These are phyloP conservation scores for Euspilapteryx auroguttella DNA, from an alignment of 2,888 invertebrate species.

Conservation along the genomic window DNA sequence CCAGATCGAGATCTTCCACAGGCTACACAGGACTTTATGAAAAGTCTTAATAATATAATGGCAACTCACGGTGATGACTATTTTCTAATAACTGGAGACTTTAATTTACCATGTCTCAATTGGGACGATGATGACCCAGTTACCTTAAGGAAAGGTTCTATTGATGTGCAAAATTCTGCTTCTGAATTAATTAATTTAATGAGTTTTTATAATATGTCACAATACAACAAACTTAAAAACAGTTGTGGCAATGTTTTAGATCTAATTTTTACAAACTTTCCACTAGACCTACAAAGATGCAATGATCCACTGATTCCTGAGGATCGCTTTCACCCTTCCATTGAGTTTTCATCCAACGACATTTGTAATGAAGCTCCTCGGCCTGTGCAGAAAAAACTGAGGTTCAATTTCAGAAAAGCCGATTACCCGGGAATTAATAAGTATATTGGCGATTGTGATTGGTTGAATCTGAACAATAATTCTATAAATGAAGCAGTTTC, in stretches of 20 bases:
- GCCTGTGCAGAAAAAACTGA: not conserved
- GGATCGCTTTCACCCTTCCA: not conserved
- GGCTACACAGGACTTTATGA: not conserved
- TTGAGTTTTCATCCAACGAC: not conserved
- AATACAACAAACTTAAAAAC: slow-evolving; percentile 1
- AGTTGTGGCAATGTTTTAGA: slow-evolving; percentile 1
- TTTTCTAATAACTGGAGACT: not conserved
- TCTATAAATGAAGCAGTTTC: not conserved
- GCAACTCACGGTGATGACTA: not conserved
- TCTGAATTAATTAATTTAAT: not conserved
- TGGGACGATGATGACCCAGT: not conserved
- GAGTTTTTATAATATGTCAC: not conserved
- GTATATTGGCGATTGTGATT: not conserved
- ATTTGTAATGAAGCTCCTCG: not conserved
- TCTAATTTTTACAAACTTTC: slow-evolving; percentile 1
- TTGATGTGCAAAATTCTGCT: not conserved
- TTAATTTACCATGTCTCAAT: not conserved
- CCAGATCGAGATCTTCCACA: not conserved
- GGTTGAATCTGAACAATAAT: not conserved
- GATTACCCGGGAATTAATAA: not conserved
- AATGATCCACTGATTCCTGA: not conserved
- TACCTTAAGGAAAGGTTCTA: not conserved
- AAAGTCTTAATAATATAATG: not conserved
- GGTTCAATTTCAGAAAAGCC: not conserved
- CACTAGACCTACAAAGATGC: not conserved